Conservation (phyloP, 2,888 invertebrate species). For the Synergus umbraculus region DNA sequence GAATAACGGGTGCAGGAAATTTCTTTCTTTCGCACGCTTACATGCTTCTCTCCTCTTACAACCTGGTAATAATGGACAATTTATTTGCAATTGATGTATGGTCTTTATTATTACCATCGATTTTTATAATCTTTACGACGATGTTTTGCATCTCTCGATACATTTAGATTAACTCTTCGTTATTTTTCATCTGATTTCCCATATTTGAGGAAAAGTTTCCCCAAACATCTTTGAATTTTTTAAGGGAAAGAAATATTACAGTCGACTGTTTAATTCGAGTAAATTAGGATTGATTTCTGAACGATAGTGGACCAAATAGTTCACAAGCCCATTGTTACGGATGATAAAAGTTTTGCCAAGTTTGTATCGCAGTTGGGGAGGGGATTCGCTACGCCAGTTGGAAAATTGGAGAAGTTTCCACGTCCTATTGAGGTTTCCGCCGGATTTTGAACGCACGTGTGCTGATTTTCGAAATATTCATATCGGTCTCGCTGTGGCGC, state of each 20-base stretch:
- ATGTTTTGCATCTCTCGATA: no score
- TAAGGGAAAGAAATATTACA: no score
- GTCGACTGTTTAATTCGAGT: no score
- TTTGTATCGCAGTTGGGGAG: slow-evolving; percentile 53
- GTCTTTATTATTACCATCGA: no score
- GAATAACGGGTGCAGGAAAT: slow-evolving; percentile 47
- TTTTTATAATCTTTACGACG: no score
- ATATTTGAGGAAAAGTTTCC: no score
- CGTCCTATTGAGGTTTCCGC: slow-evolving; percentile 54
- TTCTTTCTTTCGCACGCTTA: slow-evolving; percentile 33
- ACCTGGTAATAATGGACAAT: slow-evolving; percentile 16
- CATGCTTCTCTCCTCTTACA: not conserved
- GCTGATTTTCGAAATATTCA: slow-evolving; percentile 65
- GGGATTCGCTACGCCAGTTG: slow-evolving; percentile 58
- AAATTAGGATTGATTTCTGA: not conserved
- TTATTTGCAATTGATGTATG: slow-evolving; percentile 3
- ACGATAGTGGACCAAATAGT: not conserved
- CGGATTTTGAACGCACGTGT: slow-evolving; percentile 58
- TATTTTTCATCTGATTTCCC: no score
- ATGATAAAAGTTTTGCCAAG: slow-evolving; percentile 44
- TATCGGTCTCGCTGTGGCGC: slow-evolving; percentile 52
- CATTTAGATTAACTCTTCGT: no score
- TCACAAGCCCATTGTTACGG: not conserved
- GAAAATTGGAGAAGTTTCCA: slow-evolving; percentile 66
- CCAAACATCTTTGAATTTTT: no score